Base-by-base conservation (phyloP, 2,113 vertebrate genomes). In the Seriola aureovittata region DNA sequence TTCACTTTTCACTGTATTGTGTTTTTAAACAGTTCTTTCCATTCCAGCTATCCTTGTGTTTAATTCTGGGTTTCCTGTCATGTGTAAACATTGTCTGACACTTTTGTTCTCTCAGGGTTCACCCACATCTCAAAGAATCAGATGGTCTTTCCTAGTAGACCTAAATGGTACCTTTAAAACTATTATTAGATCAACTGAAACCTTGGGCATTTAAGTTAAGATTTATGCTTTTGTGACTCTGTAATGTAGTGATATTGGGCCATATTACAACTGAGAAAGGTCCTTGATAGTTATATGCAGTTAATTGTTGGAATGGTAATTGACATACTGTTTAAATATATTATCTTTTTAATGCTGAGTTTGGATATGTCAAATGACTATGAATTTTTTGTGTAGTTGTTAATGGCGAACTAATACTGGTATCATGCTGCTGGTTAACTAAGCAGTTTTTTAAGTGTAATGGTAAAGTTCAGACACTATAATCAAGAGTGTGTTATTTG, bases 61-160 rank as follows among this genome's bases (percentile, higher is more conserved):
- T 19, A 42, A 66, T 75, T 59, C 8, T 70, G 12, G 8, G 17
- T 89, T 81, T 70, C 66, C 70, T 72, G 5, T 71, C 40, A 40
- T 63, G 42, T 25, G 44, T 78, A n/a, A 82, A 58, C 81, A 38
- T 62, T 55, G 11, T 63, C 54, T 84, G 44, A 82, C 50, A 71
- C 75, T 85, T 89, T 82, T 59, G 75, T 88, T 91, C 68, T 88
- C 92, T 92, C 93, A 93, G 91, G 91, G 75, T 83, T 87, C 46
- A 38, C 32, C 63, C 54, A 55, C 69, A 82, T 82, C 71, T 78
- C 64, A 57, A 55, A 69, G 48, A 42, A 34, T 82, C 57, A 46
- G 36, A 55, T 32, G 58, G 34, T 88, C 52, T 63, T 23, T 79
- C 5, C 32, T 63, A 17, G 10, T 48, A 36, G 50, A 82, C 19